These are phyloP conservation scores for Panulirus ornatus DNA, from an alignment of 1,140 invertebrate genomes.

Conservation along the genomic window DNA sequence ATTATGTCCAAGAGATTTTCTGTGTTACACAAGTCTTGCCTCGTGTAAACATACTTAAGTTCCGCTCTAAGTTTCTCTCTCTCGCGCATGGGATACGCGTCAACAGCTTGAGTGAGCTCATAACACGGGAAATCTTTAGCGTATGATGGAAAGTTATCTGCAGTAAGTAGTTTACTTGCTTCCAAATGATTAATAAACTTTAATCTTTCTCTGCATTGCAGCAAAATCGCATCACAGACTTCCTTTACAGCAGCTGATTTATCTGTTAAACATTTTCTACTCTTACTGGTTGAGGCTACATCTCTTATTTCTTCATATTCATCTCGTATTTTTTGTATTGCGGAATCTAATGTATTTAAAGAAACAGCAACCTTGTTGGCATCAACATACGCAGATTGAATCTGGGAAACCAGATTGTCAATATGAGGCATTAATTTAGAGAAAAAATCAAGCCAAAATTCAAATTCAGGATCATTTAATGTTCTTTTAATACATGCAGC, in stretches of 20 bases:
- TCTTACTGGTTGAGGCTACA: not conserved
- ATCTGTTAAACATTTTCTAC: not conserved
- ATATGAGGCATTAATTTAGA: conserved; percentile 62
- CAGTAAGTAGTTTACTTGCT: conserved; percentile 45
- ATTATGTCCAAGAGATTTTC: conserved; percentile 47
- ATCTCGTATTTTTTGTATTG: conserved; percentile 45
- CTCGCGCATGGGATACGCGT: conserved; percentile 60
- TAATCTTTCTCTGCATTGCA: conserved; percentile 41
- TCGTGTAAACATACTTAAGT: conserved; percentile 9
- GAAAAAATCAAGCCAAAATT: conserved; percentile 59
- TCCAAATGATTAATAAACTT: conserved; percentile 63
- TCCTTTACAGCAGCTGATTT: not conserved
- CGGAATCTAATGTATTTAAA: conserved; percentile 37
- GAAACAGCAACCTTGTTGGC: conserved; percentile 27
- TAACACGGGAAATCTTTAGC: conserved; percentile 35
- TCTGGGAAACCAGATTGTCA: conserved; percentile 33
- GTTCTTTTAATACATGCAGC: conserved; percentile 59
- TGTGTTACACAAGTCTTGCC: conserved; percentile 57
- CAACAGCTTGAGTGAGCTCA: conserved; percentile 49
- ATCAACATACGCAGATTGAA: conserved; percentile 59
- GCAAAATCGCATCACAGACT: not conserved
- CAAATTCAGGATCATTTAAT: conserved; percentile 43
- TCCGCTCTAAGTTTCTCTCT: conserved; percentile 66
- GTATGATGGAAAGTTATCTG: conserved; percentile 38
- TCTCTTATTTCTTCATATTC: conserved; percentile 6